Percentiles rank a stretch among this genome's conserved stretches.
Evolutionary conservation across 1,140 invertebrate genomes (phyloP).

Genomic region (Oncopodura yosiiana): DNA sequence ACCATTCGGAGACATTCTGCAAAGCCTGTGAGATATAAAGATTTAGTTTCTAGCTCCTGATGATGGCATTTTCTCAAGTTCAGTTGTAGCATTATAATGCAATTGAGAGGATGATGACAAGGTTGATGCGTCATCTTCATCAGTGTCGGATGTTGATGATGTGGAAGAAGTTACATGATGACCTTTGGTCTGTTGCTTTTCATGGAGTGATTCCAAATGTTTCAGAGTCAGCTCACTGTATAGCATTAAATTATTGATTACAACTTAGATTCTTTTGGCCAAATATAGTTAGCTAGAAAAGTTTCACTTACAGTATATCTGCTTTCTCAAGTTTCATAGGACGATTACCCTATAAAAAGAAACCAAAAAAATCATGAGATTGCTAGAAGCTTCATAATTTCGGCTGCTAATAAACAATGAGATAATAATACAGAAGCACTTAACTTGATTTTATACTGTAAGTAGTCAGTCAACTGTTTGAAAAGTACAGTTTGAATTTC

Average conservation of each 20-base stretch:
- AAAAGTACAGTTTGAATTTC: no score
- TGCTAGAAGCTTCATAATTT: background rate
- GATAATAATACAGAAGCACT: no score
- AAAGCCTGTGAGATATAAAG: constrained; percentile 22
- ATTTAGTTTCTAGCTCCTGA: background rate
- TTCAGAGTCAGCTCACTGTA: constrained; percentile 63
- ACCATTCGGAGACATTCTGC: constrained; percentile 27
- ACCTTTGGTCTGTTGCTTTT: constrained; percentile 11
- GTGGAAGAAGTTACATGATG: constrained; percentile 2
- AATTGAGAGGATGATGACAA: background rate
- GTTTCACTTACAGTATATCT: constrained; percentile 85
- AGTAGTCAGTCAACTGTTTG: no score
- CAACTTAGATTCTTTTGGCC: no score
- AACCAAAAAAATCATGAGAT: background rate
- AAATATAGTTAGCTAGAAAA: no score
- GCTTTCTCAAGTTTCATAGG: constrained; percentile 84
- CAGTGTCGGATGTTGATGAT: constrained; percentile 5
- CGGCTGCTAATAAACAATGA: no score
- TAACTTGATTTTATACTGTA: no score
- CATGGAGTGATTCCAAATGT: constrained; percentile 45
- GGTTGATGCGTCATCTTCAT: constrained; percentile 7
- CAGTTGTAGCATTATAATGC: background rate
- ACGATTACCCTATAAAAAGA: constrained; percentile 37
- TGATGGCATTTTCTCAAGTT: background rate
- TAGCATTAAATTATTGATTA: no score